phyloP scores from a whole-genome alignment of 2,113 vertebrate genomes.

The Pseudopipra pipra region DNA sequence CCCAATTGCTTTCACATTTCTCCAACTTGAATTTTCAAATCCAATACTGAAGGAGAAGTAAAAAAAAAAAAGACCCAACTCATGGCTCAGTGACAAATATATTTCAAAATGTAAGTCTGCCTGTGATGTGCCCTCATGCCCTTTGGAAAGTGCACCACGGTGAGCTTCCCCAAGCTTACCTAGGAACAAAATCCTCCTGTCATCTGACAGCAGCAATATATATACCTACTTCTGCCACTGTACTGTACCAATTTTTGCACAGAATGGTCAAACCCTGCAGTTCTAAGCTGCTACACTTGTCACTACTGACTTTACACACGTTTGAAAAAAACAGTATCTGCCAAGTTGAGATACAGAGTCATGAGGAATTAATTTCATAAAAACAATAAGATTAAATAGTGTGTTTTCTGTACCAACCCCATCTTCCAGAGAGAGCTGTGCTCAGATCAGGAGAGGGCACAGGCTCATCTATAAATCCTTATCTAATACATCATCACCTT shows the following conservation, averaged over 20 bases:
- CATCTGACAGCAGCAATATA: neutral
- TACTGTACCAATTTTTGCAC: neutral
- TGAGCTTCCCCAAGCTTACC: neutral
- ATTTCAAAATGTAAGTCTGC: neutral
- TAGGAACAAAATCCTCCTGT: neutral
- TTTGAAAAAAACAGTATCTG: neutral
- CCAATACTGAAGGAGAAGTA: neutral
- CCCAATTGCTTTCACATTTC: slow-evolving; percentile 61
- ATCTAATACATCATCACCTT: neutral
- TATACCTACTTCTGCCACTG: neutral
- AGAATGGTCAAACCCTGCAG: neutral
- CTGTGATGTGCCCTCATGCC: neutral
- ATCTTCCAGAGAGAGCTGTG: neutral
- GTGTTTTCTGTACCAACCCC: neutral
- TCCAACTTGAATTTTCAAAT: slow-evolving; percentile 39
- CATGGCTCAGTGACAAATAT: neutral
- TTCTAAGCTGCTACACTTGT: neutral
- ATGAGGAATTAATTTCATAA: neutral
- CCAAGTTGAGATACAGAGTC: neutral
- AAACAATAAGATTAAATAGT: neutral
- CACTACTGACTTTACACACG: neutral
- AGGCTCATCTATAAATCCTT: neutral
- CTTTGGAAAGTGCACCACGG: neutral
- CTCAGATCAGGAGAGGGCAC: neutral
- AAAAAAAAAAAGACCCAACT: neutral